Evolutionary conservation across 2,113 vertebrate genomes (phyloP).

Genomic region (Garra rufa): DNA sequence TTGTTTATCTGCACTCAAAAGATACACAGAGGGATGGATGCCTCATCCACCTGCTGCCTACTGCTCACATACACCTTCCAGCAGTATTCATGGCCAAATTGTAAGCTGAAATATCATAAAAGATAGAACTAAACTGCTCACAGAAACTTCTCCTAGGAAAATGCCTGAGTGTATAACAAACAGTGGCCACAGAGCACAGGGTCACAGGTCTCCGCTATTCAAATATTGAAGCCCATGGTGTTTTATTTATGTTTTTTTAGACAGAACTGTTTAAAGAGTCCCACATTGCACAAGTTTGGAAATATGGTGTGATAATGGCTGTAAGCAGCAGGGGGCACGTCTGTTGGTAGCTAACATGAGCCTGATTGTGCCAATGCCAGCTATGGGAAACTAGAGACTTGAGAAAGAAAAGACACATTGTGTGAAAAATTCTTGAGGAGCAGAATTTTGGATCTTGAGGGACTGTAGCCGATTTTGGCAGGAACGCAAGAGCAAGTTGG

Average conservation of each 20-base stretch:
- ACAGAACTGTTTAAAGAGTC: background rate
- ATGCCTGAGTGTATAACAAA: background rate
- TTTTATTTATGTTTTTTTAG: conserved; percentile 5
- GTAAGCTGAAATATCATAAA: conserved; percentile 6
- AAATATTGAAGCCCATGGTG: background rate
- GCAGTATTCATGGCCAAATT: background rate
- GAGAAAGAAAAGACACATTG: background rate
- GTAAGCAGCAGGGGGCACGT: background rate
- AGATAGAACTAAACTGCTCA: background rate
- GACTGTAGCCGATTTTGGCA: background rate
- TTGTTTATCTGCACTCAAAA: conserved; percentile 3
- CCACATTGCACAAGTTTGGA: background rate
- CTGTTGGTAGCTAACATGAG: background rate
- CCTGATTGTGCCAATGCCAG: background rate
- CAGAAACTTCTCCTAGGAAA: background rate
- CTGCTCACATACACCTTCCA: background rate
- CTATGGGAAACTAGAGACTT: conserved; percentile 1
- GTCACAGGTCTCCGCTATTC: background rate
- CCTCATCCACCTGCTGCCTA: background rate
- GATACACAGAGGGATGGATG: background rate
- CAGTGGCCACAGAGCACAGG: background rate
- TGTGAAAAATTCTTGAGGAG: conserved; percentile 14
- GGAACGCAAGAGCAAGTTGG: background rate
- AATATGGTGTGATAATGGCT: conserved; percentile 5
- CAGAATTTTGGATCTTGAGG: background rate